A percentile compares a stretch with the other conserved stretches of the same genome.
Conservation (phyloP, 2,113 vertebrate genomes). For the Melanocharis versteri region DNA sequence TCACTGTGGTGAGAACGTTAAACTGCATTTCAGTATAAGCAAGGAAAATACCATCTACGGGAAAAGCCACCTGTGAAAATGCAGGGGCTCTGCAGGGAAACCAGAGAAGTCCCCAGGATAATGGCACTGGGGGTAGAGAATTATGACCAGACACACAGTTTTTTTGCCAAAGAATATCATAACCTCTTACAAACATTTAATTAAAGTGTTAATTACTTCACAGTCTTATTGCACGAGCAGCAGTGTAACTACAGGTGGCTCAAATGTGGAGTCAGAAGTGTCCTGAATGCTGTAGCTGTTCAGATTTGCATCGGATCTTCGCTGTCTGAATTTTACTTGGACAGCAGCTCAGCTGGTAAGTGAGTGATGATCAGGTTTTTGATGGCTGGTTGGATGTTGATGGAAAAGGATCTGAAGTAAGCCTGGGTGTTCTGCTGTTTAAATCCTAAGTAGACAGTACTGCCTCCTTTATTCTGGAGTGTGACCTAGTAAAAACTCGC, state of each 20-base stretch:
- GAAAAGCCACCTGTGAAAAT: neutral
- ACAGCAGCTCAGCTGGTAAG: neutral
- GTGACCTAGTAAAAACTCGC: neutral
- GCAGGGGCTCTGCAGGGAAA: neutral
- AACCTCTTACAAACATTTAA: neutral
- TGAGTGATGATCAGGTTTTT: neutral
- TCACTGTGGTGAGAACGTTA: neutral
- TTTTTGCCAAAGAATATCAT: neutral
- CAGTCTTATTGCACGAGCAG: neutral
- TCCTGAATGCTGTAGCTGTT: neutral
- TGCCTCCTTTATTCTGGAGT: neutral
- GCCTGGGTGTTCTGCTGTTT: neutral
- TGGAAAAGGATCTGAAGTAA: neutral
- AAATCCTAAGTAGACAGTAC: neutral
- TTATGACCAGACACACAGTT: neutral
- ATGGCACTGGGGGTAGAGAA: neutral
- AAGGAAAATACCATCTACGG: neutral
- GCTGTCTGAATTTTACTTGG: neutral
- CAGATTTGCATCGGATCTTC: neutral
- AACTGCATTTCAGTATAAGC: neutral
- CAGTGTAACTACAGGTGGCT: neutral
- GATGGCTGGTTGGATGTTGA: neutral
- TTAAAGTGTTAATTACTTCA: neutral
- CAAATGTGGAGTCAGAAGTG: neutral
- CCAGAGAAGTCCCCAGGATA: neutral